Evolutionary conservation across 2,888 invertebrate genomes (phyloP).

Genomic region (Muschampia plurimacula): DNA sequence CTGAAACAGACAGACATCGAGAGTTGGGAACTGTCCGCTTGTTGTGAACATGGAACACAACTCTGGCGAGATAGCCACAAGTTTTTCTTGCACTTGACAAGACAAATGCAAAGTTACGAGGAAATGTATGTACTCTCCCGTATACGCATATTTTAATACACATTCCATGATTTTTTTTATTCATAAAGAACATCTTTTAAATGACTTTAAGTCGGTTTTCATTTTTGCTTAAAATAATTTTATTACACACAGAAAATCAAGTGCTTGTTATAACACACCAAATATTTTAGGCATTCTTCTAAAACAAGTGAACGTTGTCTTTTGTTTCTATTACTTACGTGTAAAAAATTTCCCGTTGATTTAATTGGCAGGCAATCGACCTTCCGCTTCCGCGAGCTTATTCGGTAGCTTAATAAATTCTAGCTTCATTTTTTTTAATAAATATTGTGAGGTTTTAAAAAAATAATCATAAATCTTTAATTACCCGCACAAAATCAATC

Average conservation of each 20-base stretch:
- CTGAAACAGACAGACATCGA: constrained; percentile 37
- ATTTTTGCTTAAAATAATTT: too few species aligned
- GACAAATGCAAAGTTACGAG: not conserved
- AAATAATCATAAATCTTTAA: too few species aligned
- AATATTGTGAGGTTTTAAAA: too few species aligned
- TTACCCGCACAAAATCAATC: too few species aligned
- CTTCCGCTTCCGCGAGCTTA: constrained; percentile 16
- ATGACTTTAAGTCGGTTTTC: too few species aligned
- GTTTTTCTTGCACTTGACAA: not conserved
- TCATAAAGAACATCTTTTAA: too few species aligned
- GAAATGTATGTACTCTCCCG: not conserved
- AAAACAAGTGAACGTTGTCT: not conserved
- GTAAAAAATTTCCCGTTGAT: constrained; percentile 1
- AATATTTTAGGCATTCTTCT: not conserved
- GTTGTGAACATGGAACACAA: not conserved
- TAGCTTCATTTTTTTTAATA: not conserved
- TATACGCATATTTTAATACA: too few species aligned
- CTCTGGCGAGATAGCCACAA: not conserved
- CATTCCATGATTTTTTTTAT: too few species aligned
- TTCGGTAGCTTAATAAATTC: constrained; percentile 35
- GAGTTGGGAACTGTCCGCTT: not conserved
- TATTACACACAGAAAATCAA: too few species aligned
- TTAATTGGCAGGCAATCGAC: constrained; percentile 12
- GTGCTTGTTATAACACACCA: not conserved
- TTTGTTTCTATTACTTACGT: constrained; percentile 22